Conservation (phyloP, 2,113 vertebrate genomes). For the Varanus komodoensis region DNA sequence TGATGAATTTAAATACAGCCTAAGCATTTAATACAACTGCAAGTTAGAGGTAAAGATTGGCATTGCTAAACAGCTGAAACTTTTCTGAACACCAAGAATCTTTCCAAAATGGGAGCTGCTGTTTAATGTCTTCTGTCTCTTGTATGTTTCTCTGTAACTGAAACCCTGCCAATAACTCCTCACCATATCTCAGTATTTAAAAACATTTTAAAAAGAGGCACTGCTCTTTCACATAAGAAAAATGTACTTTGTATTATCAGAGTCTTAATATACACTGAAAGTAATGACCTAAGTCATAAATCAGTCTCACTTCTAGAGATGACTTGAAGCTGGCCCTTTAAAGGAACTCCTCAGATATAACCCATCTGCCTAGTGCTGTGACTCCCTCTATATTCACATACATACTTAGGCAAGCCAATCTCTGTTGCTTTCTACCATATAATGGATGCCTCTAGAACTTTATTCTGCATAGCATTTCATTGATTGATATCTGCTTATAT, state of each 20-base stretch:
- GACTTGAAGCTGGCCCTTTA: background rate
- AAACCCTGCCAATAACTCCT: slow-evolving; percentile 13
- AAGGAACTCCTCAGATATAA: slow-evolving; percentile 6
- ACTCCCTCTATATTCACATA: background rate
- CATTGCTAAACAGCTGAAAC: slow-evolving; percentile 1
- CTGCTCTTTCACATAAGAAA: slow-evolving; percentile 17
- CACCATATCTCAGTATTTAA: slow-evolving; percentile 14
- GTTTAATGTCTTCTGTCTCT: slow-evolving; percentile 14
- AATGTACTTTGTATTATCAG: slow-evolving; percentile 11
- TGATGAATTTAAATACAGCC: background rate
- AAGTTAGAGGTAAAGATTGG: background rate
- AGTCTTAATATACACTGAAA: slow-evolving; percentile 23
- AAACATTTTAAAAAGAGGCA: slow-evolving; percentile 3
- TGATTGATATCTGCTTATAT: background rate
- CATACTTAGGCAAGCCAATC: background rate
- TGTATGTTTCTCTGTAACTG: slow-evolving; percentile 10
- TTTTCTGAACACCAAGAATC: background rate
- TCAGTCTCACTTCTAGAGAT: slow-evolving; percentile 19
- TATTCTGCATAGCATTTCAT: background rate
- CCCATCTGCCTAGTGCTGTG: background rate
- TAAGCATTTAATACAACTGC: background rate
- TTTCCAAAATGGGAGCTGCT: slow-evolving; percentile 19
- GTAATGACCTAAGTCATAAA: slow-evolving; percentile 15
- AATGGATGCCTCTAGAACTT: background rate
- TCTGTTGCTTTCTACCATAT: background rate